These are phyloP conservation scores for Megaceryle alcyon DNA, from an alignment of 2,797 vertebrate species.

Conservation along the genomic window DNA sequence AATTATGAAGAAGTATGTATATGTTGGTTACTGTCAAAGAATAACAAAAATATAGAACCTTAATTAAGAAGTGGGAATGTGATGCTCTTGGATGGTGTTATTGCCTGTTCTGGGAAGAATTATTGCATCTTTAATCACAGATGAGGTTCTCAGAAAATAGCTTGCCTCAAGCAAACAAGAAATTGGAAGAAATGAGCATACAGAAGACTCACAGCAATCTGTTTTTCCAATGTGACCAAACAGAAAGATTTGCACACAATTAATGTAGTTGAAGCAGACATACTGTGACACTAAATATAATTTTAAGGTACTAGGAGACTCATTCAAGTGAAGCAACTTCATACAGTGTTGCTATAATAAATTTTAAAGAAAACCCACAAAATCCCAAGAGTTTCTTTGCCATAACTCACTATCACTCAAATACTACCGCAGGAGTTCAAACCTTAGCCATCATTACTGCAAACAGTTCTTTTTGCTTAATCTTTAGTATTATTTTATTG, in stretches of 20 bases:
- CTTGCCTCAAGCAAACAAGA: constrained; percentile 35
- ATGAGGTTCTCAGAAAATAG: neutral
- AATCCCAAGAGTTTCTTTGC: neutral
- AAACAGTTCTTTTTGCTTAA: neutral
- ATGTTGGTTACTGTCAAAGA: constrained; percentile 19
- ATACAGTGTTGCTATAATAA: neutral
- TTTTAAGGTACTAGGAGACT: neutral
- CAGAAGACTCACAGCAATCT: neutral
- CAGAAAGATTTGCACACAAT: constrained; percentile 11
- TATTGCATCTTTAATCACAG: constrained; percentile 42
- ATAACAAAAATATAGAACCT: neutral
- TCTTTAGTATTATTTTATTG: neutral
- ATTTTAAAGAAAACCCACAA: neutral
- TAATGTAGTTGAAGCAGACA: neutral
- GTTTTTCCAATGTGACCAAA: constrained; percentile 26
- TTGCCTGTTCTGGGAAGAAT: constrained; percentile 46
- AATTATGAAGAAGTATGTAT: constrained; percentile 15
- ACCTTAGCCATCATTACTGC: neutral
- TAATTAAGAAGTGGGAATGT: constrained; percentile 40
- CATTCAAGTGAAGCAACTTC: neutral
- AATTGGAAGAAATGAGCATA: constrained; percentile 5
- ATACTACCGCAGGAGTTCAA: neutral
- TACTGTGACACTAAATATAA: neutral
- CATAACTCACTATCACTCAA: neutral
- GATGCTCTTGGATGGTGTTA: constrained; percentile 21